Percentiles rank a stretch among this genome's conserved stretches.
phyloP scores from a whole-genome alignment of 2,113 vertebrate genomes.

The Eurystomus gularis region DNA sequence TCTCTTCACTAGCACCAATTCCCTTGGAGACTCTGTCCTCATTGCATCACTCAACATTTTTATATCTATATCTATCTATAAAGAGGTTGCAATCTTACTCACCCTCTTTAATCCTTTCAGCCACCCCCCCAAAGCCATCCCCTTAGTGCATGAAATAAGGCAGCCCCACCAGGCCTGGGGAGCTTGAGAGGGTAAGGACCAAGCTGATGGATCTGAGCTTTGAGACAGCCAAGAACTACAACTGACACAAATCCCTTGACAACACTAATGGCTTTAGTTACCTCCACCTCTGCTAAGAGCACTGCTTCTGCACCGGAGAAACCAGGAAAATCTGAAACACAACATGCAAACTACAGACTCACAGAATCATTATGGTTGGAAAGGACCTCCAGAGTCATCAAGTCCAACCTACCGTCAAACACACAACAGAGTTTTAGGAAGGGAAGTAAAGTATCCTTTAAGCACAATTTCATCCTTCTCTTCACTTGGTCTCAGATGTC shows the following conservation, averaged over 20 bases:
- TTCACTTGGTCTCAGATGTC: neutral
- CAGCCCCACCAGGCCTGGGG: accelerated
- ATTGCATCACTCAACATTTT: neutral
- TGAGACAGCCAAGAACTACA: neutral
- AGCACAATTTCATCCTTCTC: neutral
- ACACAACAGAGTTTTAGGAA: neutral
- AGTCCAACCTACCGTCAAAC: neutral
- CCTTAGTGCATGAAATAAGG: neutral
- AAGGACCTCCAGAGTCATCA: no score
- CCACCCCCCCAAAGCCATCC: neutral
- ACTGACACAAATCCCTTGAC: neutral
- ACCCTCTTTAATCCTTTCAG: neutral
- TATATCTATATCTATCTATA: neutral
- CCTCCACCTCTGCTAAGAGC: neutral
- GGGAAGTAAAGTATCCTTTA: neutral
- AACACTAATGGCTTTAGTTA: neutral
- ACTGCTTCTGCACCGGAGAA: neutral
- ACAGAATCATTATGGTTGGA: no score
- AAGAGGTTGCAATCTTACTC: neutral
- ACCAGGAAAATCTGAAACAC: neutral
- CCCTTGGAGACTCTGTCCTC: neutral
- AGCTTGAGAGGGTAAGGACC: neutral
- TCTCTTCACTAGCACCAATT: neutral
- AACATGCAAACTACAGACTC: neutral
- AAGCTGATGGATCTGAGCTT: neutral